These are phyloP conservation scores for Cuculus canorus DNA, from an alignment of 2,797 vertebrate species.

Conservation along the genomic window DNA sequence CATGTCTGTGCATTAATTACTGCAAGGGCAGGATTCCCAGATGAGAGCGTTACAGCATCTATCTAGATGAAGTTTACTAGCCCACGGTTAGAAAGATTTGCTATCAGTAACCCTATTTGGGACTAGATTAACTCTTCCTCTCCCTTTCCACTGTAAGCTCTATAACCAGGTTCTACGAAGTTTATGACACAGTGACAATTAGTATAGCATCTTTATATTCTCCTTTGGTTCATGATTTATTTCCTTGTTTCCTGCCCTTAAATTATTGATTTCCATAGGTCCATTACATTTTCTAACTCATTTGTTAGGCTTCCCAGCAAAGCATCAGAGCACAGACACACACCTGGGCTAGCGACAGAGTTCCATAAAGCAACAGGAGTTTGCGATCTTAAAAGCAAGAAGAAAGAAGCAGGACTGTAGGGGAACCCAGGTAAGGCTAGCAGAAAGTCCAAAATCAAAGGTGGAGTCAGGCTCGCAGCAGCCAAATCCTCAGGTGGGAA, in stretches of 20 bases:
- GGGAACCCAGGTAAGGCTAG: neutral
- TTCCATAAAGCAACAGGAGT: neutral
- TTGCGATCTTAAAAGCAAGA: neutral
- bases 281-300: neutral
- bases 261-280: neutral
- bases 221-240: neutral
- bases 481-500: neutral
- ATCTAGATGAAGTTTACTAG: neutral
- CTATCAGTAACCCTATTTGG: neutral
- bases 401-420: neutral
- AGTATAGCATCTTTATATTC: neutral
- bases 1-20: conserved; percentile 41
- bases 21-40: conserved; percentile 43
- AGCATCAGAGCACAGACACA: neutral
- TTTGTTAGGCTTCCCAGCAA: neutral
- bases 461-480: neutral
- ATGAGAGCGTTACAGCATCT: neutral
- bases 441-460: neutral
- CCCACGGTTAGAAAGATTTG: neutral
- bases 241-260: neutral
- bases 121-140: neutral
- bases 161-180: neutral
- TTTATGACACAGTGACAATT: neutral
- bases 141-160: neutral
- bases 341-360: neutral